Conservation (phyloP, 2,888 invertebrate genomes). For the Colletes collaris region DNA sequence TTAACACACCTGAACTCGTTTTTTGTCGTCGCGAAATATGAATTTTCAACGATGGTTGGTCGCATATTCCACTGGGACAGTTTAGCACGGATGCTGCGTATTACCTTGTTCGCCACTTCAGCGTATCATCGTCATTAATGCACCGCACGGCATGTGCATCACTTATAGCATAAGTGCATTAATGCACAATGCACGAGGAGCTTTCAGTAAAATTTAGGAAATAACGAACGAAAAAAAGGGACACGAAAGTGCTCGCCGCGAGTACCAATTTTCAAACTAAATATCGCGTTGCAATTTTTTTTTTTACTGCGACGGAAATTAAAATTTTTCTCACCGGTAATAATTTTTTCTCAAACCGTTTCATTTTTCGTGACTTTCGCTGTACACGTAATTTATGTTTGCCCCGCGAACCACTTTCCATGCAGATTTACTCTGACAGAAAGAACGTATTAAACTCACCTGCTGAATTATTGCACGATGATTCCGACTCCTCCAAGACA, state of each 20-base stretch:
- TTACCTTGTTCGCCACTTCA: conserved; percentile 67
- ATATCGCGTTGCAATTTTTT: too few species aligned
- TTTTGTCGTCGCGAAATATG: neutral
- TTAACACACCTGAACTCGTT: too few species aligned
- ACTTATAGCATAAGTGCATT: conserved; percentile 33
- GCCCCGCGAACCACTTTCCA: neutral
- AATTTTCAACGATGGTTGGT: conserved; percentile 10
- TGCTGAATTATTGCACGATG: conserved; percentile 55
- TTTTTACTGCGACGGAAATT: neutral
- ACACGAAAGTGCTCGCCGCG: neutral
- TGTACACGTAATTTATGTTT: too few species aligned
- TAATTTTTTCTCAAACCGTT: too few species aligned
- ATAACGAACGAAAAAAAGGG: neutral
- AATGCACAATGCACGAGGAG: conserved; percentile 12
- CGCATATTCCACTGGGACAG: conserved; percentile 43
- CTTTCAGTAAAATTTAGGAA: conserved; percentile 7
- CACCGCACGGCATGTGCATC: conserved; percentile 30
- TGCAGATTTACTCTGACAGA: neutral
- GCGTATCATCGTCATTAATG: conserved; percentile 65
- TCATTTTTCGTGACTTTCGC: neutral
- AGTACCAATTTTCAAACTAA: neutral
- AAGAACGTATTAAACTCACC: conserved; percentile 57
- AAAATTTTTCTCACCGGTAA: neutral
- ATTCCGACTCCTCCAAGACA: conserved; percentile 76
- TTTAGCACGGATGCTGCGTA: conserved; percentile 65